Evolutionary conservation across 2,888 invertebrate species (phyloP).

Genomic region (Torymus texanus): DNA sequence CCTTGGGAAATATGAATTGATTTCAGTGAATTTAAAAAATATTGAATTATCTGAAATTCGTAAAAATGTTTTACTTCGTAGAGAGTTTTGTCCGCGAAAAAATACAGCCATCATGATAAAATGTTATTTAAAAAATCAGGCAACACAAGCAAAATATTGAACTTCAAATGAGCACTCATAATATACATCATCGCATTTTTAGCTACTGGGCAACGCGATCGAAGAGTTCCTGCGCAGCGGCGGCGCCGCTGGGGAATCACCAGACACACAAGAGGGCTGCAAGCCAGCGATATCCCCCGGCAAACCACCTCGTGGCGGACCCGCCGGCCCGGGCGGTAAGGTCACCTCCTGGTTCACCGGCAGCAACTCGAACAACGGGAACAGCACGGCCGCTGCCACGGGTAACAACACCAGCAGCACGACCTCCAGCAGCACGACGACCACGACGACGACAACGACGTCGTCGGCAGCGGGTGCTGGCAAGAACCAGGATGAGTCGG

Average conservation of each 20-base stretch:
- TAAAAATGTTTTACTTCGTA: too few species aligned
- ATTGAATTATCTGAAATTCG: too few species aligned
- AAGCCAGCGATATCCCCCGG: conserved; percentile 71
- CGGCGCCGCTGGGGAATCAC: neutral
- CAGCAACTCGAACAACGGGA: conserved; percentile 14
- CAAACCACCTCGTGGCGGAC: conserved; percentile 65
- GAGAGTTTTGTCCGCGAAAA: too few species aligned
- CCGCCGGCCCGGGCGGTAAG: conserved; percentile 60
- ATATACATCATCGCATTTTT: conserved; percentile 3
- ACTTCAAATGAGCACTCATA: too few species aligned
- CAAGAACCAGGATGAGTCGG: conserved; percentile 83
- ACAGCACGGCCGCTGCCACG: neutral
- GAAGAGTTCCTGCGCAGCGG: conserved; percentile 82
- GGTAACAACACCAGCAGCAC: neutral
- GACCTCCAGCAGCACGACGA: neutral
- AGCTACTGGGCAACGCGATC: conserved; percentile 87
- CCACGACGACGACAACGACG: neutral
- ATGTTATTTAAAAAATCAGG: too few species aligned
- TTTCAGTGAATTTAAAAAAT: too few species aligned
- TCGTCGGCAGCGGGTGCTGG: conserved; percentile 52
- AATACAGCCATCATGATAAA: too few species aligned
- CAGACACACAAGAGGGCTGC: conserved; percentile 67
- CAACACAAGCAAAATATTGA: too few species aligned
- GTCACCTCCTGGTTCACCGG: conserved; percentile 70
- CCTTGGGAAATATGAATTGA: too few species aligned